Base-by-base conservation (phyloP, 2,888 invertebrate genomes). In the Philereme transversata region DNA sequence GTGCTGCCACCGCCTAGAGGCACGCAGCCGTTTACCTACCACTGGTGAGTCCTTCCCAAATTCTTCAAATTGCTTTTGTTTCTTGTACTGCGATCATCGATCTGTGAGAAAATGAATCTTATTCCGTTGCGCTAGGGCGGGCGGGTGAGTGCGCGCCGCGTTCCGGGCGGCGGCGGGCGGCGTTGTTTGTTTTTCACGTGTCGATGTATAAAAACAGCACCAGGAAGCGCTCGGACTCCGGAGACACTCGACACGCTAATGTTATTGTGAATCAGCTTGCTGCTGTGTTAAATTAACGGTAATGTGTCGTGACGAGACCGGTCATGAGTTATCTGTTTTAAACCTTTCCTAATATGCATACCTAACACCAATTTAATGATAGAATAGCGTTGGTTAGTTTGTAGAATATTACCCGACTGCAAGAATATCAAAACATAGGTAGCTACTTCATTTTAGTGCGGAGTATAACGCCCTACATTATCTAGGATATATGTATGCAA, bases 141-240 rank as follows among this genome's bases (percentile, higher is more conserved):
- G 65, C 67, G 68, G 65, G 65, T 1, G 38, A 38, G 8, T 62
- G 66, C 64, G 65, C 57, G 60, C 60, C 59, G 62, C 60, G 64
- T 62, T 59, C 69, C 69, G 74, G 64, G 58, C 69, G 71, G 71
- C 75, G 78, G 83, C 84, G 83, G 78, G 83, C 84, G 83, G 83
- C 78, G 75, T 87, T 88, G 88, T 88, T 90, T 91, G 86, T 90
- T 91, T 90, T 91, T 88, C 83, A 83, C 77, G 74, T 85, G 87
- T 86, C 85, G 83, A 84, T 82, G 80, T 88, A 88, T 90, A 90
- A 90, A 90, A 89, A 88, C 81, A 79, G 81, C 82, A 86, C 84
- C 84, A 87, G 88, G 90, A 89, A 88, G 86, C 77, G 73, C 72
- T 67, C 68, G 62, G 68, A 72, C 73, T 69, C 68, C 62, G 68